Percentiles rank a stretch among this genome's conserved stretches.
Evolutionary conservation across 2,888 invertebrate species (phyloP).

Genomic region (Rhaphigaster nebulosa): DNA sequence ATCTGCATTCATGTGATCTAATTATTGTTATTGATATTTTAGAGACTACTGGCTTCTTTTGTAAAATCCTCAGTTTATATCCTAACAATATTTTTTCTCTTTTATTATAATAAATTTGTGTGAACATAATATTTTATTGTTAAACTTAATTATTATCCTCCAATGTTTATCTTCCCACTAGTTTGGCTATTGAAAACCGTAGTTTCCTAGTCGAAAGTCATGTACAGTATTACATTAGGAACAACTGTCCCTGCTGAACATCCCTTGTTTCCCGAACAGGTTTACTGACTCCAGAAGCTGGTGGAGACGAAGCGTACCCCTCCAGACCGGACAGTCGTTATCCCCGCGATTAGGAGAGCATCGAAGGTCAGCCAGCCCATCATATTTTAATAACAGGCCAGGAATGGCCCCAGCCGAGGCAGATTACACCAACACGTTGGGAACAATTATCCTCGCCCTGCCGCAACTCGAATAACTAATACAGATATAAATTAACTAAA

Average conservation of each 20-base stretch:
- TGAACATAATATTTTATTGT: no score
- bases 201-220: no score
- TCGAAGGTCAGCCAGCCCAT: conserved; percentile 33
- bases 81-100: no score
- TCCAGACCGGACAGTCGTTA: conserved; percentile 5
- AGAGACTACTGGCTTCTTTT: no score
- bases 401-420: not conserved
- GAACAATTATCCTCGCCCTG: conserved; percentile 12
- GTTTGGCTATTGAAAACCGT: no score
- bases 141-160: no score
- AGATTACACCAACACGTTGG: conserved; percentile 18
- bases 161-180: no score
- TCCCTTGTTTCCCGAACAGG: not conserved
- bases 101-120: no score
- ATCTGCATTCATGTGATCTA: no score
- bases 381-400: conserved; percentile 35
- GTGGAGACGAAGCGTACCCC: not conserved
- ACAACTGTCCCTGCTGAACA: not conserved
- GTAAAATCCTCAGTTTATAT: no score
- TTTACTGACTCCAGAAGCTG: not conserved
- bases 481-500: conserved; percentile 41
- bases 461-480: conserved; percentile 21
- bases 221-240: no score
- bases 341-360: conserved; percentile 2
- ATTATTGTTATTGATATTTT: no score